Percentiles rank a stretch among this genome's conserved stretches.
Evolutionary conservation across 2,113 vertebrate species (phyloP).

Genomic region (Aix galericulata): DNA sequence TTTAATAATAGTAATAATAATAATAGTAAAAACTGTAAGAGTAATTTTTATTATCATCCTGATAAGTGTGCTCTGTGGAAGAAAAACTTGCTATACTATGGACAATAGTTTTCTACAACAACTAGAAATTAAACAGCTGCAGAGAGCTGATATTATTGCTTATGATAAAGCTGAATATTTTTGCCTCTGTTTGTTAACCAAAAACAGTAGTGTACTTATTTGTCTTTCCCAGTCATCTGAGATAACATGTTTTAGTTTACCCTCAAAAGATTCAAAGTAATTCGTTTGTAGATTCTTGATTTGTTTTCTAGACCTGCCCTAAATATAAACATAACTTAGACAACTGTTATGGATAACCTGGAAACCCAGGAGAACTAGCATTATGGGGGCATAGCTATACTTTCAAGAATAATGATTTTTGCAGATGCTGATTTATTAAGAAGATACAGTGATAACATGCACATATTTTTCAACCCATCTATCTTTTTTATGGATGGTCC

Average conservation of each 20-base stretch:
- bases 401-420: background rate
- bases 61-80: background rate
- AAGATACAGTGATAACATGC: background rate
- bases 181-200: background rate
- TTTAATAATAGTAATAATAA: no score
- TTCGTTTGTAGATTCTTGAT: background rate
- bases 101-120: background rate
- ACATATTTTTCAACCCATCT: background rate
- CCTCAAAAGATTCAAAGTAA: background rate
- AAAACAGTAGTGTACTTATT: background rate
- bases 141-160: background rate
- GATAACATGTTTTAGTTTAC: background rate
- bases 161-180: background rate
- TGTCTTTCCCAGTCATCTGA: background rate
- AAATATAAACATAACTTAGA: background rate
- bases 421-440: background rate
- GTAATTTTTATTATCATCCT: background rate
- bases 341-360: background rate
- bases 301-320: background rate
- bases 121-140: background rate
- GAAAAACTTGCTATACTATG: background rate
- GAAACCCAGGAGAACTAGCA: background rate
- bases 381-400: background rate
- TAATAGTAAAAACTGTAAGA: no score
- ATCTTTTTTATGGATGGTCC: background rate